phyloP scores from a whole-genome alignment of 2,888 invertebrate genomes.

The Dicyrtomina minuta region DNA sequence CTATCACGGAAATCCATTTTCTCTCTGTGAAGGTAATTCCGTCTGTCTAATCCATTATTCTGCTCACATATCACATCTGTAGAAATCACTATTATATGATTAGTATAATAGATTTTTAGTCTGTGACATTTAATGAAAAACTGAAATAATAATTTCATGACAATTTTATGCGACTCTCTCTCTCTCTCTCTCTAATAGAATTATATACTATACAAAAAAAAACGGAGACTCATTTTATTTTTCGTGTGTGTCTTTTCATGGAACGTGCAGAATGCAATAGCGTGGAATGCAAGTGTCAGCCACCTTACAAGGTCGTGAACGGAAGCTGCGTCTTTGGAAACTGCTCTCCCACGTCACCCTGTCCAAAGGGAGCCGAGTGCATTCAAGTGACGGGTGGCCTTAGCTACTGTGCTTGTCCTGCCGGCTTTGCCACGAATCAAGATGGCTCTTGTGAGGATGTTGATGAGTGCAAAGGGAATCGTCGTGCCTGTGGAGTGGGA shows the following conservation, averaged over 20 bases:
- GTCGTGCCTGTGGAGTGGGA: constrained; percentile 78
- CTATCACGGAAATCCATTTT: constrained; percentile 81
- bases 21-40: constrained; percentile 69
- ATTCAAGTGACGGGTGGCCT: constrained; percentile 85
- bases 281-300: constrained; percentile 81
- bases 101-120: not conserved
- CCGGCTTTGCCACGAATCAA: constrained; percentile 73
- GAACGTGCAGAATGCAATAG: constrained; percentile 68
- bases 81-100: not conserved
- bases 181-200: too few species aligned
- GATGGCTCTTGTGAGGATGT: constrained; percentile 84
- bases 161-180: constrained; percentile 10
- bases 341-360: constrained; percentile 76
- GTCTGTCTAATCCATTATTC: too few species aligned
- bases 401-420: constrained; percentile 90
- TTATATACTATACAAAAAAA: too few species aligned
- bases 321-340: constrained; percentile 82
- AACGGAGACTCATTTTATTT: too few species aligned
- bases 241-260: too few species aligned
- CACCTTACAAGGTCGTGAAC: constrained; percentile 79
- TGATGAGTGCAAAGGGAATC: constrained; percentile 77
- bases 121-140: too few species aligned
- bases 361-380: constrained; percentile 84
- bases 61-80: too few species aligned
- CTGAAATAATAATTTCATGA: not conserved